phyloP scores from a whole-genome alignment of 2,888 invertebrate genomes.

The Thymelicus acteon region DNA sequence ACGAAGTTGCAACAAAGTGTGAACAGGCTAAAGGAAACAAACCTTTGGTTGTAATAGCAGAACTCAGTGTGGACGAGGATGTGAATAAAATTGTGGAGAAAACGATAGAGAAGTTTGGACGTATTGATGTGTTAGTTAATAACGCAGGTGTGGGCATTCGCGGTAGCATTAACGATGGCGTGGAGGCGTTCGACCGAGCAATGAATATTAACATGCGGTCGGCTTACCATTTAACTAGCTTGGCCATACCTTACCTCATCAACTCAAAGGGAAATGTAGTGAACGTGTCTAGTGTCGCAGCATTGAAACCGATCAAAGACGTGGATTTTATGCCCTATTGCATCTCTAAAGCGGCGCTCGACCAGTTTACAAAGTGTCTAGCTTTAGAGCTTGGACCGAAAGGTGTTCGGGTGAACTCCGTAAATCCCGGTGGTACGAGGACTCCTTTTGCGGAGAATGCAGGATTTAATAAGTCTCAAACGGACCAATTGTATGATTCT shows the following conservation, averaged over 20 bases:
- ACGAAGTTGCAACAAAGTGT: slow-evolving; percentile 86
- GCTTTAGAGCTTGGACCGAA: slow-evolving; percentile 92
- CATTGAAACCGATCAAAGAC: slow-evolving; percentile 82
- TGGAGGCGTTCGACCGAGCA: slow-evolving; percentile 92
- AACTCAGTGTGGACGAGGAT: slow-evolving; percentile 88
- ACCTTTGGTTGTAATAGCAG: slow-evolving; percentile 86
- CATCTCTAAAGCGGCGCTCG: slow-evolving; percentile 96
- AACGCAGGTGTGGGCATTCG: slow-evolving; percentile 92
- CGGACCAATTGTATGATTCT: slow-evolving; percentile 88
- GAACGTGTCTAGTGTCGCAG: slow-evolving; percentile 96
- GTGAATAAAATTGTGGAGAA: slow-evolving; percentile 86
- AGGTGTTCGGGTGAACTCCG: slow-evolving; percentile 93
- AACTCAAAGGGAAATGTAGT: slow-evolving; percentile 93
- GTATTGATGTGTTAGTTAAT: slow-evolving; percentile 91
- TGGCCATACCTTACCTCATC: slow-evolving; percentile 92
- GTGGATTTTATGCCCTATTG: slow-evolving; percentile 94
- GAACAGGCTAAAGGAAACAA: slow-evolving; percentile 65
- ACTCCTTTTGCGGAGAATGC: slow-evolving; percentile 87
- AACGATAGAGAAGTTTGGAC: slow-evolving; percentile 87
- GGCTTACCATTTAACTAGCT: slow-evolving; percentile 90
- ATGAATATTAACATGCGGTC: slow-evolving; percentile 94
- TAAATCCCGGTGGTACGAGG: slow-evolving; percentile 96
- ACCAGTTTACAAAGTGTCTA: slow-evolving; percentile 95
- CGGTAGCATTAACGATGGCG: slow-evolving; percentile 91
- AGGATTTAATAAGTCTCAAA: slow-evolving; percentile 87